Conservation (phyloP, 2,888 invertebrate genomes). For the Synergus japonicus region DNA sequence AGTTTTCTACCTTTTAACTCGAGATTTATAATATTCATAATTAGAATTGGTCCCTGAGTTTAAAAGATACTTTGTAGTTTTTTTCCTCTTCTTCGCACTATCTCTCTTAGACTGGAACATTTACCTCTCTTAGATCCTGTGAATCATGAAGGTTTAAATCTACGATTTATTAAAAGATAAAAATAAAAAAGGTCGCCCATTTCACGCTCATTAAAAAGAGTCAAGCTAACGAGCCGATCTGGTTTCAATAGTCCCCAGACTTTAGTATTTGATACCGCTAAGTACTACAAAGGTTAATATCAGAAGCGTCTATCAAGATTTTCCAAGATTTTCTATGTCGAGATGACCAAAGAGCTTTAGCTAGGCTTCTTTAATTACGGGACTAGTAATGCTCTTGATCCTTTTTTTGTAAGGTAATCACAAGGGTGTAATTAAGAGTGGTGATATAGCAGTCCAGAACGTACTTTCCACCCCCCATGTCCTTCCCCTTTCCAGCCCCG, state of each 20-base stretch:
- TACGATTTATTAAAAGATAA: background rate
- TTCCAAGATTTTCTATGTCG: conserved; percentile 9
- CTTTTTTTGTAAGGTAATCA: conserved; percentile 52
- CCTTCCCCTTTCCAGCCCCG: conserved; percentile 44
- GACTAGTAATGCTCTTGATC: conserved; percentile 41
- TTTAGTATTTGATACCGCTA: conserved; percentile 25
- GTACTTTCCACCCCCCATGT: conserved; percentile 39
- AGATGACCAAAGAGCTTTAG: background rate
- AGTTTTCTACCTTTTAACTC: too few species aligned
- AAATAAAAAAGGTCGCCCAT: background rate
- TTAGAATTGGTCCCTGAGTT: too few species aligned
- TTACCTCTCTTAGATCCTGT: background rate
- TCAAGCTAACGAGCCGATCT: conserved; percentile 17
- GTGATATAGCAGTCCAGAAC: conserved; percentile 48
- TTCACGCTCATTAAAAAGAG: conserved; percentile 22
- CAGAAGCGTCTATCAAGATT: conserved; percentile 26
- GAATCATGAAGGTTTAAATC: background rate
- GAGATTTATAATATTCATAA: too few species aligned
- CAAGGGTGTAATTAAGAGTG: conserved; percentile 58
- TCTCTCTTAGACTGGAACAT: background rate
- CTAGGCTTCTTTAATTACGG: conserved; percentile 28
- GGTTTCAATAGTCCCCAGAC: conserved; percentile 1
- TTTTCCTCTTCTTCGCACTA: too few species aligned
- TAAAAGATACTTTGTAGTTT: too few species aligned
- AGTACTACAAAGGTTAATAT: conserved; percentile 24